A percentile compares a stretch with the other conserved stretches of the same genome.
phyloP scores from a whole-genome alignment of 2,888 invertebrate species.

The Sinopyrophorus schimmeli region DNA sequence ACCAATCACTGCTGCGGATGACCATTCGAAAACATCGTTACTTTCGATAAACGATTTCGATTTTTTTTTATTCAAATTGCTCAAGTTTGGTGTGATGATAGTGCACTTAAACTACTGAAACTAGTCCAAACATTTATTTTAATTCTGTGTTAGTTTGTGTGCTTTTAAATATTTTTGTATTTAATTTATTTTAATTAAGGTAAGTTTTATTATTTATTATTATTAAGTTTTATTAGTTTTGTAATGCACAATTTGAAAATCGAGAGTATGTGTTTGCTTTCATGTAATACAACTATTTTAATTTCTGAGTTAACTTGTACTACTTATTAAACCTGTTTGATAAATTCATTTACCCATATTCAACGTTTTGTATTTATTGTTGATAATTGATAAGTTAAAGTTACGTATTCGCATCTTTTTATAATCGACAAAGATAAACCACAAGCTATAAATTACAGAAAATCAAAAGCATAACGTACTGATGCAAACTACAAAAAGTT shows the following conservation, averaged over 20 bases:
- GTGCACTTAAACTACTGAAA: conserved; percentile 7
- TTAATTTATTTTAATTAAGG: not conserved
- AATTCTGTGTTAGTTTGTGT: not conserved
- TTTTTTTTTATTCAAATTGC: conserved; percentile 1
- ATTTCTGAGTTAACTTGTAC: conserved; percentile 13
- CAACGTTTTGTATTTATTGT: no score
- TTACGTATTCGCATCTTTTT: no score
- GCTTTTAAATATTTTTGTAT: not conserved
- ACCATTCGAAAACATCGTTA: conserved; percentile 1
- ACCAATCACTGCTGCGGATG: no score
- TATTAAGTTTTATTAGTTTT: not conserved
- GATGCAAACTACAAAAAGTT: no score
- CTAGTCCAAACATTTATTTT: no score
- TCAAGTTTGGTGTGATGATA: not conserved
- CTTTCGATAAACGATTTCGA: conserved; percentile 4
- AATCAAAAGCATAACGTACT: no score
- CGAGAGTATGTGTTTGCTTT: not conserved
- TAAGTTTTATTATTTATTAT: conserved; percentile 1
- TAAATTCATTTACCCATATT: no score
- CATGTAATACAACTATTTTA: not conserved
- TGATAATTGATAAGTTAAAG: no score
- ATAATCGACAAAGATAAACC: no score
- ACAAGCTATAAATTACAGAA: no score
- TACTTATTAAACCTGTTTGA: conserved; percentile 17
- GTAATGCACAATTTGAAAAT: not conserved